phyloP scores from a whole-genome alignment of 2,888 invertebrate genomes.

The Nemapogon koenigi region DNA sequence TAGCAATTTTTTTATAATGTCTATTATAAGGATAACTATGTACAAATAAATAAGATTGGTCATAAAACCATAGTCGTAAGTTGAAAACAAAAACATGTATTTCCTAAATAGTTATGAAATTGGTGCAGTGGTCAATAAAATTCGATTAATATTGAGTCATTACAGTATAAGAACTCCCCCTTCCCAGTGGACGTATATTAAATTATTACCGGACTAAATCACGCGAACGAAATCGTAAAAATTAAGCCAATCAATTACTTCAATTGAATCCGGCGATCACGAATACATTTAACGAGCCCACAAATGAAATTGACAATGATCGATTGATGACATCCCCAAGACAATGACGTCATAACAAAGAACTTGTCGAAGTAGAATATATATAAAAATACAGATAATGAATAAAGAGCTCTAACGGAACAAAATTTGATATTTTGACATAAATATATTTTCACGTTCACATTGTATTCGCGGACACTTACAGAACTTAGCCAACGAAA shows the following conservation, averaged over 20 bases:
- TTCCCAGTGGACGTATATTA: slow-evolving; percentile 56
- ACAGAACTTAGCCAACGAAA: too few species aligned
- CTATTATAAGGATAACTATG: too few species aligned
- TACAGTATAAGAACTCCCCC: slow-evolving; percentile 27
- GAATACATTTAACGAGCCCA: neutral
- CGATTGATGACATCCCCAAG: slow-evolving; percentile 1
- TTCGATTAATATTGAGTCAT: slow-evolving; percentile 47
- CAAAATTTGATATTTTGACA: slow-evolving; percentile 42
- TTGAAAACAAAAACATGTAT: too few species aligned
- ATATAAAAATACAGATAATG: slow-evolving; percentile 25
- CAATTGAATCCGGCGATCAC: slow-evolving; percentile 38
- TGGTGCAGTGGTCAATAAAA: slow-evolving; percentile 11
- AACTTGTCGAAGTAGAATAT: slow-evolving; percentile 28
- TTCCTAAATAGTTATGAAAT: neutral
- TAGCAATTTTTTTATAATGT: too few species aligned
- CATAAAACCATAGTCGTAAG: too few species aligned
- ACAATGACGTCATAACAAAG: slow-evolving; percentile 28
- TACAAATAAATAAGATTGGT: too few species aligned
- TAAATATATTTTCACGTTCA: slow-evolving; percentile 9
- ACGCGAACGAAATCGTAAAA: slow-evolving; percentile 60
- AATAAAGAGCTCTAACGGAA: slow-evolving; percentile 31
- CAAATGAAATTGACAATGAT: slow-evolving; percentile 6
- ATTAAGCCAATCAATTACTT: slow-evolving; percentile 53
- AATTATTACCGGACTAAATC: slow-evolving; percentile 57
- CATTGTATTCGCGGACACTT: slow-evolving; percentile 10